These are phyloP conservation scores for Acrocyrtus sp. DNA, from an alignment of 2,888 invertebrate genomes.

Conservation along the genomic window DNA sequence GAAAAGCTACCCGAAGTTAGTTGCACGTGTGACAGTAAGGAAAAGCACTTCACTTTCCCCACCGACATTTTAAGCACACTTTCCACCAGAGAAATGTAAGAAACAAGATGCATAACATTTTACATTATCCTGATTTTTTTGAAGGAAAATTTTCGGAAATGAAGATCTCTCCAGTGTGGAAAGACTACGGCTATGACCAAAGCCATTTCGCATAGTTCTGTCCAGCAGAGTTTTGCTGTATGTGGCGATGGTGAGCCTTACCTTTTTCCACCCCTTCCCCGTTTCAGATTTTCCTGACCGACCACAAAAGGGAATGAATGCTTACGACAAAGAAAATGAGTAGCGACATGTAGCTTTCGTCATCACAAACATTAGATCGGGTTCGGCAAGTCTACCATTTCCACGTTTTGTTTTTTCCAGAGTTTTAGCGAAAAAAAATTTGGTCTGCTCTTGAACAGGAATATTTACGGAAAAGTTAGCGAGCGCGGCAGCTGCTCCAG, in stretches of 20 bases:
- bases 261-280: constrained; percentile 15
- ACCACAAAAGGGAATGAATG: constrained; percentile 20
- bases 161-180: not conserved
- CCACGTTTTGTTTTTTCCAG: not conserved
- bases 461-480: not conserved
- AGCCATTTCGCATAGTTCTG: too few species aligned
- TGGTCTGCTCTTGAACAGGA: not conserved
- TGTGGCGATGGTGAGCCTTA: not conserved
- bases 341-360: too few species aligned
- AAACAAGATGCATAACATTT: not conserved
- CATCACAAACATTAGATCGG: too few species aligned
- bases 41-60: not conserved
- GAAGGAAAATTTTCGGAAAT: not conserved
- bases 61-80: not conserved
- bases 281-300: constrained; percentile 26
- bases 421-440: not conserved
- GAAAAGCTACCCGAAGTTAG: constrained; percentile 36
- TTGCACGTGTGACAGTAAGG: constrained; percentile 37
- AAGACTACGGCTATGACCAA: too few species aligned
- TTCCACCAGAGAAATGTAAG: not conserved
- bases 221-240: too few species aligned
- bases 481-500: not conserved
- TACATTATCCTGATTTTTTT: too few species aligned
- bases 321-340: too few species aligned
- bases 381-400: not conserved